phyloP scores from a whole-genome alignment of 2,888 invertebrate species.

The Nasonovia ribisnigri region DNA sequence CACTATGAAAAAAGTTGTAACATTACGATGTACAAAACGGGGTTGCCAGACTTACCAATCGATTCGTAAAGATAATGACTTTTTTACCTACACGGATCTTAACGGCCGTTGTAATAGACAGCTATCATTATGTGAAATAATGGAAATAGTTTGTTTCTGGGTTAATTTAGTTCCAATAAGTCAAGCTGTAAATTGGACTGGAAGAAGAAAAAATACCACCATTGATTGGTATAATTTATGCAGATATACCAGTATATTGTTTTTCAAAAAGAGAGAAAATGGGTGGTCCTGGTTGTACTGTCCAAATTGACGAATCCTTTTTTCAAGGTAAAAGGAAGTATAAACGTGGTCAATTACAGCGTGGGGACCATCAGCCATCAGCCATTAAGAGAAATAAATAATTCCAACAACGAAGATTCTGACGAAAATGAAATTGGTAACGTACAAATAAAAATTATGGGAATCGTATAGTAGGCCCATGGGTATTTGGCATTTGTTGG shows the following conservation, averaged over 20 bases:
- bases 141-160: slow-evolving; percentile 27
- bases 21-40: too few species aligned
- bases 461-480: too few species aligned
- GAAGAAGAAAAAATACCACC: not conserved
- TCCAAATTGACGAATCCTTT: too few species aligned
- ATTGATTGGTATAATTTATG: not conserved
- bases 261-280: not conserved
- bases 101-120: slow-evolving; percentile 21
- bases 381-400: slow-evolving; percentile 1
- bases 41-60: too few species aligned
- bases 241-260: slow-evolving; percentile 16
- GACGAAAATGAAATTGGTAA: slow-evolving; percentile 6
- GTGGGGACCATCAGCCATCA: too few species aligned
- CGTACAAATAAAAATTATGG: not conserved
- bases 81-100: too few species aligned
- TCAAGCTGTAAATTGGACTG: slow-evolving; percentile 32
- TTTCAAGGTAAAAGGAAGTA: too few species aligned
- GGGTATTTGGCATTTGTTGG: too few species aligned
- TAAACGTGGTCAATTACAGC: too few species aligned
- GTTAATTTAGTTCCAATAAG: slow-evolving; percentile 29
- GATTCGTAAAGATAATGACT: too few species aligned
- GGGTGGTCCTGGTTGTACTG: too few species aligned
- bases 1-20: too few species aligned
- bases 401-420: not conserved
- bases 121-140: slow-evolving; percentile 31